Evolutionary conservation across 2,797 vertebrate species (phyloP).

Genomic region (Glyptemys insculpta): DNA sequence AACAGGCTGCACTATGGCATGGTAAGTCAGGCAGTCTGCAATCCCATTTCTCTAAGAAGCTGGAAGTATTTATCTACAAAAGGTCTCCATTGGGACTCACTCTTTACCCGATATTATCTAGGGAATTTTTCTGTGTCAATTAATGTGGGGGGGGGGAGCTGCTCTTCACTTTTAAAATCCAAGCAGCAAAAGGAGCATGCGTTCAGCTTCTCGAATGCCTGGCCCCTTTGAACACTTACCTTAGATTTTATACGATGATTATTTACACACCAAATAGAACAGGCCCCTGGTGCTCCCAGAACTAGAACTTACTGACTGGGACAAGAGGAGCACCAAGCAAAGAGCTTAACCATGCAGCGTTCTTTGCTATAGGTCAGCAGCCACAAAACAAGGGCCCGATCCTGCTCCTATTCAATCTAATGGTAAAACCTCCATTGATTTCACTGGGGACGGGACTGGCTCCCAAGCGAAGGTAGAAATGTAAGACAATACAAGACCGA

Average conservation of each 20-base stretch:
- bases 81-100: not conserved
- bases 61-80: not conserved
- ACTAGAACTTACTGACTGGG: not conserved
- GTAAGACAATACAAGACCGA: not conserved
- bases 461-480: not conserved
- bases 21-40: not conserved
- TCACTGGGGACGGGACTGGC: not conserved
- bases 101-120: not conserved
- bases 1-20: accelerated
- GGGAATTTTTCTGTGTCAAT: accelerated
- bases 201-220: not conserved
- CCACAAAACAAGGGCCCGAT: not conserved
- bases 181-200: not conserved
- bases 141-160: too few species aligned
- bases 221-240: not conserved
- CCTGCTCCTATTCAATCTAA: not conserved
- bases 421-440: not conserved
- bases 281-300: not conserved
- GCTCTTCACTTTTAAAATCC: not conserved
- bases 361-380: not conserved
- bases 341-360: not conserved
- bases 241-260: not conserved
- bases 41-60: not conserved
- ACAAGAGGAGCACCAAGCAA: not conserved
- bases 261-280: not conserved